These are phyloP conservation scores for Archivesica marissinica DNA, from an alignment of 1,140 invertebrate genomes.

Conservation along the genomic window DNA sequence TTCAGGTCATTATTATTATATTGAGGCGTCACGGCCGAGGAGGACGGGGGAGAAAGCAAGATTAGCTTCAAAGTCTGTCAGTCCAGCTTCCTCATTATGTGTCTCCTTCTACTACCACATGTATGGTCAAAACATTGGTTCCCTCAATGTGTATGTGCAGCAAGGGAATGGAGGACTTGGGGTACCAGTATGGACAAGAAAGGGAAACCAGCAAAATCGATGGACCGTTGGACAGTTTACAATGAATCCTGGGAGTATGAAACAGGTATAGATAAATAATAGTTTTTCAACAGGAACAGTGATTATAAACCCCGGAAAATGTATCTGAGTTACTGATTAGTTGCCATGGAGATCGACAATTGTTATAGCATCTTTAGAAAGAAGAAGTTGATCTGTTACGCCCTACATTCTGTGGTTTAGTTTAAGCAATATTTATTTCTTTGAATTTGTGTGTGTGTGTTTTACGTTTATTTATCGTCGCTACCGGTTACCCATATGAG, in stretches of 20 bases:
- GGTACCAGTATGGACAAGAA: slow-evolving; percentile 69
- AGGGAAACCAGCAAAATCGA: slow-evolving; percentile 78
- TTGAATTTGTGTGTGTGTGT: too few relatives aligned
- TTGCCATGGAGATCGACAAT: too few relatives aligned
- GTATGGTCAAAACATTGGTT: slow-evolving; percentile 86
- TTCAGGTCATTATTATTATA: slow-evolving; percentile 78
- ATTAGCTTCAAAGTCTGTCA: slow-evolving; percentile 41
- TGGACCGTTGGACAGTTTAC: slow-evolving; percentile 75
- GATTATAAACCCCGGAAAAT: too few relatives aligned
- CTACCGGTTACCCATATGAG: too few relatives aligned
- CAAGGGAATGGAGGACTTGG: slow-evolving; percentile 53
- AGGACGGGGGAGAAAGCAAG: slow-evolving; percentile 70
- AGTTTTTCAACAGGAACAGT: too few relatives aligned
- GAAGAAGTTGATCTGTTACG: too few relatives aligned
- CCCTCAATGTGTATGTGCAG: slow-evolving; percentile 71
- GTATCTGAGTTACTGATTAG: too few relatives aligned
- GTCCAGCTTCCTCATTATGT: slow-evolving; percentile 60
- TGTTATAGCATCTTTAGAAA: too few relatives aligned
- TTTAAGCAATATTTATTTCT: too few relatives aligned
- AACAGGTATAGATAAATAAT: slow-evolving; percentile 60
- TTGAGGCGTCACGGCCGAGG: slow-evolving; percentile 73
- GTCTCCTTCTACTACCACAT: slow-evolving; percentile 89
- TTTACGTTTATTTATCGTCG: too few relatives aligned
- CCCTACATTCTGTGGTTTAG: too few relatives aligned
- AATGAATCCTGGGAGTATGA: slow-evolving; percentile 52